Percentiles rank a stretch among this genome's conserved stretches.
phyloP scores from a whole-genome alignment of 1,140 invertebrate genomes.

The Orchestia grillus region DNA sequence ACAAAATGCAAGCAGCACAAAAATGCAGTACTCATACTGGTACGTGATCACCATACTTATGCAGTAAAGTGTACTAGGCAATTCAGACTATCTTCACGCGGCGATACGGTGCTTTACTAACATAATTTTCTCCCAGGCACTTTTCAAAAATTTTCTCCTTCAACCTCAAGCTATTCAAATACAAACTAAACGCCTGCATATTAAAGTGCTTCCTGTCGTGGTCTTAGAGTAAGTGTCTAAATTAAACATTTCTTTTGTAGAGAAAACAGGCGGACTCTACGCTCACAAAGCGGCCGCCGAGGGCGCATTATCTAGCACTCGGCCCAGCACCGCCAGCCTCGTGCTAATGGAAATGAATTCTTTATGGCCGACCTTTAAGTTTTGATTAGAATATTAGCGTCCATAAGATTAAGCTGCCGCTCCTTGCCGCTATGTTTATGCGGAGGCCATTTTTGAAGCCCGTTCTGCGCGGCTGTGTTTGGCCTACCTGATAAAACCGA shows the following conservation, averaged over 20 bases:
- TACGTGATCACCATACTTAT: too few relatives aligned
- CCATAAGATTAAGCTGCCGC: constrained; percentile 6
- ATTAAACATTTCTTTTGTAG: not conserved
- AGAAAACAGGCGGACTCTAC: not conserved
- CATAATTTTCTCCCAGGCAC: too few relatives aligned
- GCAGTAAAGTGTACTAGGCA: too few relatives aligned
- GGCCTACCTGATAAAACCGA: not conserved
- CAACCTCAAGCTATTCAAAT: not conserved
- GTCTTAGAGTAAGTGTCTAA: not conserved
- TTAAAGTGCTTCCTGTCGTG: not conserved
- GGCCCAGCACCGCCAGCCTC: too few relatives aligned
- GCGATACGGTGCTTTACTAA: too few relatives aligned
- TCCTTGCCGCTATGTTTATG: not conserved
- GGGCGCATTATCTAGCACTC: not conserved
- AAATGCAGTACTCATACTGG: too few relatives aligned
- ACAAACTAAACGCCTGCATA: not conserved
- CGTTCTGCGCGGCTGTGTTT: not conserved
- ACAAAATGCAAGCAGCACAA: too few relatives aligned
- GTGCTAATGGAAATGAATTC: not conserved
- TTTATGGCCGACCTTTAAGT: not conserved
- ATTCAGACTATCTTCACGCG: too few relatives aligned
- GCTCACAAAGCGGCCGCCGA: not conserved
- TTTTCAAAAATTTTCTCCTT: too few relatives aligned
- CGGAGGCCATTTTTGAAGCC: not conserved
- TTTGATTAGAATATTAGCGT: constrained; percentile 10